Base-by-base conservation (phyloP, 2,113 vertebrate species). In the Ictalurus punctatus region DNA sequence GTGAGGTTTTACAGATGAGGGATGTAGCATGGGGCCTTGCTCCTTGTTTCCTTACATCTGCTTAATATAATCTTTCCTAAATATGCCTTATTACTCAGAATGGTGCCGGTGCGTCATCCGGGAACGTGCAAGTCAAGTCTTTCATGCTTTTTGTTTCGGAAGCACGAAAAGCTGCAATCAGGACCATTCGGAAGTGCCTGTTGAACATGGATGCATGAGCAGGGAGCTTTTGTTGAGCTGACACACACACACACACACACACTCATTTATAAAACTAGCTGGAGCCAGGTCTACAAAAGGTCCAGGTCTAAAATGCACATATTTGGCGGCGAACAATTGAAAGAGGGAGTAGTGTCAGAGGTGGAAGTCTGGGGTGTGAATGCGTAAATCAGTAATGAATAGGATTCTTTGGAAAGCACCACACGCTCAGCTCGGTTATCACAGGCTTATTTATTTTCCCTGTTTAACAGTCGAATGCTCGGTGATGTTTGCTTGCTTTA, bases 401-500 rank as follows among this genome's bases (percentile, higher is more conserved):
- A 88, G 52, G n/a, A 27, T 86, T 79, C 86, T 83, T 80, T 30
- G 37, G 34, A 79, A 86, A 85, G 56, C 56, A 73, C 73, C 10
- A 13, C 67, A 65, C 37, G 12, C 73, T 25, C 40, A 27, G 52
- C 44, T 79, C 25, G 13, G 23, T 79, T 58, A 27, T 84, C 30
- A 48, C 23, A n/a, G 25, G 73, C 63, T 76, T 90, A 85, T 91
- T 90, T 90, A 87, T 76, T 85, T 87, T 87, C 37, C 37, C 83
- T 14, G 6, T 84, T 91, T 87, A 86, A 87, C 71, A 52, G n/a
- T 59, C 4, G 52, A 80, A 79, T 67, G 37, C 85, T 87, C 48
- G 14, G 59, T 30, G 30, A 61, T 48, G 59, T 76, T 86, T n/a
- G 44, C 76, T 79, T 79, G 40, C 76, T 54, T 52, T 79, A n/a